Base-by-base conservation (phyloP, 2,888 invertebrate species). In the Watsonalla binaria region DNA sequence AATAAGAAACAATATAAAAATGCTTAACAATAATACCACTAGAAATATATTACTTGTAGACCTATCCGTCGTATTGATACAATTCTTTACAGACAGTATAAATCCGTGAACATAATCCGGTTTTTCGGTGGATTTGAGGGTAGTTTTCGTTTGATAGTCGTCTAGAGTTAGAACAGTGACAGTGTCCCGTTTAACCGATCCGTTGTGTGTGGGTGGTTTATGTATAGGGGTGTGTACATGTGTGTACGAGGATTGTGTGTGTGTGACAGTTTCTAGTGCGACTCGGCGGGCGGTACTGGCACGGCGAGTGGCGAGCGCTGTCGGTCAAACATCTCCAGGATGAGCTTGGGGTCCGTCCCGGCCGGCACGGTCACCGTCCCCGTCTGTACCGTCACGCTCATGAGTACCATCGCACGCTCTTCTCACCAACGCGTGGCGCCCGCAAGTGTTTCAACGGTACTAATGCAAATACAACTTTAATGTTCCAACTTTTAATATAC, bases 241-340 rank as follows among this genome's bases (percentile, higher is more conserved):
- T 51, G n/a, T 51, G 13, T 50, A 52, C n/a, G 39, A 6, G n/a
- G 14, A 49, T 39, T 48, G 52, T 37, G 51, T 51, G 46, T 54
- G 65, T 53, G 57, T 54, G 54, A 45, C 9, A 35, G 45, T 52
- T 5, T 15, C 55, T 72, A 77, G 65, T 81, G 74, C 45, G 80
- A 72, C 51, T 82, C 81, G 54, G 82, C 69, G 64, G 80, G 82
- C 54, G 87, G 84, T 57, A 85, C 80, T 54, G 91, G 91, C 55
- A 84, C 86, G 65, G 78, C 54, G 56, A 91, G 84, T 52, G 90
- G 89, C 56, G 84, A 72, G 47, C 91, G 82, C 61, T 88, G 90
- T 14, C 90, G 85, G 82, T 91, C 91, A 85, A 91, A 91, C 91
- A 91, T 91, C 85, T 91, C 91, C 65, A 91, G 84, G 69, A 91